These are phyloP conservation scores for Agrochola macilenta DNA, from an alignment of 2,888 invertebrate genomes.

Conservation along the genomic window DNA sequence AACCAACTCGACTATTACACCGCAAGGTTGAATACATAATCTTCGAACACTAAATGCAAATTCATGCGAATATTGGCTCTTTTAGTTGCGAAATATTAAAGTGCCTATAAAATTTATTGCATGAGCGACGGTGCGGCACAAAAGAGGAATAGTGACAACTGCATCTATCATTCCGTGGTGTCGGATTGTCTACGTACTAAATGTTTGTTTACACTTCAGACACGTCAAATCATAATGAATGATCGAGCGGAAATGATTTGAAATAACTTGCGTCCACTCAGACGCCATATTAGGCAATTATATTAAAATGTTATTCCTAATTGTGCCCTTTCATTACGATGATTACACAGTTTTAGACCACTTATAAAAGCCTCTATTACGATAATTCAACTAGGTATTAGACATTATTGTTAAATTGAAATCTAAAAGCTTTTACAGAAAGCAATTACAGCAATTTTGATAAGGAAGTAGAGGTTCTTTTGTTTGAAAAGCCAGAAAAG, in stretches of 20 bases:
- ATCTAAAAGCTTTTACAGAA: conserved; percentile 56
- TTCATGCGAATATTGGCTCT: conserved; percentile 61
- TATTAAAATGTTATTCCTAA: conserved; percentile 65
- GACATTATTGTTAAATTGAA: conserved; percentile 44
- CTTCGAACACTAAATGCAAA: conserved; percentile 62
- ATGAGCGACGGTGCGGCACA: conserved; percentile 47
- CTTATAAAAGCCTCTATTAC: conserved; percentile 51
- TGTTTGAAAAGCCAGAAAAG: conserved; percentile 29
- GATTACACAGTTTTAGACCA: conserved; percentile 53
- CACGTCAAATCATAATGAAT: conserved; percentile 71
- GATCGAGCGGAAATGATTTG: conserved; percentile 73
- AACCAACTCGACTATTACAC: conserved; percentile 61
- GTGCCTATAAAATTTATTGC: conserved; percentile 64
- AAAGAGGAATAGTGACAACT: conserved; percentile 53
- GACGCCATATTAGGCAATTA: conserved; percentile 65
- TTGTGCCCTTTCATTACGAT: conserved; percentile 59
- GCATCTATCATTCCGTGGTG: conserved; percentile 58
- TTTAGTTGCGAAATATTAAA: conserved; percentile 62
- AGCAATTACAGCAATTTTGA: conserved; percentile 46
- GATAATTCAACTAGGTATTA: conserved; percentile 57
- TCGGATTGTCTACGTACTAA: conserved; percentile 48
- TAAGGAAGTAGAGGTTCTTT: conserved; percentile 51
- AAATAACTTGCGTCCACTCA: conserved; percentile 54
- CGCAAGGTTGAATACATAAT: conserved; percentile 62
- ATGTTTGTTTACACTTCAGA: conserved; percentile 54